Evolutionary conservation across 53 echinoderm and acorn worm species (phyloP).

Genomic region (Luidia sarsii): DNA sequence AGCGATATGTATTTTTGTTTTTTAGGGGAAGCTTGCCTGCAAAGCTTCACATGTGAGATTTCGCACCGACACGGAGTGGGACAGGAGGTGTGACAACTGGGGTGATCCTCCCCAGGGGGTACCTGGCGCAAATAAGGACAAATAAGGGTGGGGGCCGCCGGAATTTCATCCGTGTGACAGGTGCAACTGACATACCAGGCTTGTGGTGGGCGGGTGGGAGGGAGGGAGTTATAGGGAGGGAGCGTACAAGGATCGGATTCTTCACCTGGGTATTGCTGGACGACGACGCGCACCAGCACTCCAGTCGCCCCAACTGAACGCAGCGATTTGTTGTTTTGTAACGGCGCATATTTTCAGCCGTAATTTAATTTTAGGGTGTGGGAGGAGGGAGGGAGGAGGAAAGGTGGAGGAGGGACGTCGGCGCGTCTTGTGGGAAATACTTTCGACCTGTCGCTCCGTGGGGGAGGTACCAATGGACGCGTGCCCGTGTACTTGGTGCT

Average conservation of each 20-base stretch:
- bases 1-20: too few relatives aligned
- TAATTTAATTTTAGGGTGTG: conserved; percentile 56
- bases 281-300: too few relatives aligned
- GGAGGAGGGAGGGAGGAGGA: not conserved
- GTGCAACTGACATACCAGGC: conserved; percentile 53
- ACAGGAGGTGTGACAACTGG: conserved; percentile 58
- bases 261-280: too few relatives aligned
- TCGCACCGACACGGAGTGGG: conserved; percentile 38
- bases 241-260: not conserved
- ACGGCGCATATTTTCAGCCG: conserved; percentile 20
- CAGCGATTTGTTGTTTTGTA: conserved; percentile 44
- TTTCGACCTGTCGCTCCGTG: conserved; percentile 7
- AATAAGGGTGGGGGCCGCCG: conserved; percentile 46
- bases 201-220: too few relatives aligned
- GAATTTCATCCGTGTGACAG: conserved; percentile 46
- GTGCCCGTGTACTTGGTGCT: too few relatives aligned
- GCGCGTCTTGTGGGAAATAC: conserved; percentile 36
- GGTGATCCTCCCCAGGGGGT: conserved; percentile 52
- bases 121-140: conserved; percentile 53
- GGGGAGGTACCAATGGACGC: too few relatives aligned
- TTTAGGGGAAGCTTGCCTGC: conserved; percentile 1
- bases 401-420: not conserved
- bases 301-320: too few relatives aligned
- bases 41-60: conserved; percentile 39
- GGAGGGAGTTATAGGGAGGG: conserved; percentile 32